Evolutionary conservation across 2,888 invertebrate genomes (phyloP).

Genomic region (Onthophagus sagittarius): DNA sequence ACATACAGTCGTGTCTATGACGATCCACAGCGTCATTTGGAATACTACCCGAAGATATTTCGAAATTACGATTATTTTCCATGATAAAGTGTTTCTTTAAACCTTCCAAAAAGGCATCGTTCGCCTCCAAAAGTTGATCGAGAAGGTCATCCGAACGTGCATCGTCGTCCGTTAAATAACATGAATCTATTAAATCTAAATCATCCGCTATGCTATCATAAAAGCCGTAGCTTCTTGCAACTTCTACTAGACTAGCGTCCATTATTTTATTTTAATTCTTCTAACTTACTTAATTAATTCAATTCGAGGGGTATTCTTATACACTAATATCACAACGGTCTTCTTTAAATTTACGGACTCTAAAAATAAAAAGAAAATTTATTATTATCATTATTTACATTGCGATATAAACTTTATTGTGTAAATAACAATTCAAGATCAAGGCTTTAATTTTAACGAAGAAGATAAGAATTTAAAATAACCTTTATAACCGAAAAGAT

Average conservation of each 20-base stretch:
- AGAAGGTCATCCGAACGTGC: background rate
- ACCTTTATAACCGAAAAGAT: too few species aligned
- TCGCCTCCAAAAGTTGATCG: background rate
- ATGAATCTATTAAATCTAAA: background rate
- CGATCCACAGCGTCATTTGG: background rate
- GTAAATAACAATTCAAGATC: background rate
- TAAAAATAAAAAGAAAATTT: background rate
- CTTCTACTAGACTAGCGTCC: background rate
- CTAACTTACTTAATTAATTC: background rate
- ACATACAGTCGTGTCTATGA: background rate
- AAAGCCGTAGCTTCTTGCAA: background rate
- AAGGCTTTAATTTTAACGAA: background rate
- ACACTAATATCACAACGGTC: background rate
- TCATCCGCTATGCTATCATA: background rate
- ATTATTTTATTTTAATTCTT: background rate
- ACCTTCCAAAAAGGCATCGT: background rate
- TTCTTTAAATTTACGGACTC: background rate
- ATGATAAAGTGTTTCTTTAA: background rate
- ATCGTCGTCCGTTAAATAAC: background rate
- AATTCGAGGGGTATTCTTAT: background rate
- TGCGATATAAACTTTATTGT: background rate
- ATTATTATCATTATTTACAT: background rate
- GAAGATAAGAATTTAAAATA: too few species aligned
- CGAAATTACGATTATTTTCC: background rate
- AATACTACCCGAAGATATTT: background rate